phyloP scores from a whole-genome alignment of 2,797 vertebrate species.

The Pitangus sulphuratus region DNA sequence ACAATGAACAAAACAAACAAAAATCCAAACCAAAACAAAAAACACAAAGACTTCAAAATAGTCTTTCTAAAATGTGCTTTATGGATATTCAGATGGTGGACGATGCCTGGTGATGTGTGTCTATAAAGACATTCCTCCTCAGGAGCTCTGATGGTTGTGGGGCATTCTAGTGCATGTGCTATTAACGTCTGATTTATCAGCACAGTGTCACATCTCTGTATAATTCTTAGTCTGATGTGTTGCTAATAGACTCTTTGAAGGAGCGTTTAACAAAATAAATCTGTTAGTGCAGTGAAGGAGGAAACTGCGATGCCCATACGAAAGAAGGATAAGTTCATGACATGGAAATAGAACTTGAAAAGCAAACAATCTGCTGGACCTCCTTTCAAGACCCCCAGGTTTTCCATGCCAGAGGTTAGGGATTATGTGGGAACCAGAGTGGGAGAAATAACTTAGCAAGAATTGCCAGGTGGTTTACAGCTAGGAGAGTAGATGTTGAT shows the following conservation, averaged over 20 bases:
- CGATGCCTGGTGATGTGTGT: background rate
- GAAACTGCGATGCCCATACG: background rate
- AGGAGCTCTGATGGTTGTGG: background rate
- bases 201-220: accelerated
- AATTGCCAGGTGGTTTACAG: background rate
- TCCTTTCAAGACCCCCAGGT: background rate
- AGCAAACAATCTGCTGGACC: background rate
- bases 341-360: background rate
- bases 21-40: too few species aligned
- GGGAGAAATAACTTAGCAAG: background rate
- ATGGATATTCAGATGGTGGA: background rate
- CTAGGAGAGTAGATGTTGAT: background rate
- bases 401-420: background rate
- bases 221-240: background rate
- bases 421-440: background rate
- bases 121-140: background rate
- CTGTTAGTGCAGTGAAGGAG: background rate
- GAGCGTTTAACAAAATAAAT: background rate
- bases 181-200: background rate
- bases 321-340: background rate
- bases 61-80: background rate
- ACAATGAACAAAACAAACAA: too few species aligned
- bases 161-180: background rate
- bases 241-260: background rate
- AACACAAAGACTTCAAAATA: too few species aligned